Base-by-base conservation (phyloP, 2,113 vertebrate genomes). In the Natator depressus region DNA sequence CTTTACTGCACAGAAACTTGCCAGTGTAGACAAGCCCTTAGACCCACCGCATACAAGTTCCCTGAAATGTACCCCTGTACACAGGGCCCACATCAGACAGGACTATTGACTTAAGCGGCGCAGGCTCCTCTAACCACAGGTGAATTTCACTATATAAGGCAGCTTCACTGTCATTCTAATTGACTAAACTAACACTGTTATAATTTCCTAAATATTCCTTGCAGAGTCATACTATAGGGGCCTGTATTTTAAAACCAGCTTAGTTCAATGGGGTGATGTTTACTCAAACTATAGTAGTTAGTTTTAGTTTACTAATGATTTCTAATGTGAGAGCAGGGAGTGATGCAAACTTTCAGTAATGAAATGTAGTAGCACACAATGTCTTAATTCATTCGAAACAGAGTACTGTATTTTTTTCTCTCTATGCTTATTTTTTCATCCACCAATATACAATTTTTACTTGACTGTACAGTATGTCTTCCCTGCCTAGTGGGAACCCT, bases 401-500 rank as follows among this genome's bases (percentile, higher is more conserved):
- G 94, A 90, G 89, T 86, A 87, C 95, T 94, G 95, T 20, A 91
- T 95, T 88, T 93, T 88, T 95, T 96, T 95, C 95, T 87, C 94
- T 91, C 89, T 65, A 47, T 95, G 93, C 95, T 93, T 97, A 97
- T 96, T 98, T 97, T 31, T 97, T 95, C 96, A 97, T 97, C 96
- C 97, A 97, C 89, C 95, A 93, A 87, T 94, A 89, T 85, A 94
- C 95, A 93, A 96, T 96, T 96, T 97, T 97, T 96, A 83, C 97
- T 96, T 96, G 96, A 98, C 97, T 98, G 38, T 79, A 90, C 89
- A 62, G 91, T 95, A 88, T 96, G 96, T 97, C 97, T 97, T 97
- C 82, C 59, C 94, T 98, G 97, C 98, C 97, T 98, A 92, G 97
- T 98, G 97, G 97, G 97, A 98, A 97, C 97, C 95, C 94, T 98